Base-by-base conservation (phyloP, 1,140 invertebrate species). In the Scaptomyza graminum region DNA sequence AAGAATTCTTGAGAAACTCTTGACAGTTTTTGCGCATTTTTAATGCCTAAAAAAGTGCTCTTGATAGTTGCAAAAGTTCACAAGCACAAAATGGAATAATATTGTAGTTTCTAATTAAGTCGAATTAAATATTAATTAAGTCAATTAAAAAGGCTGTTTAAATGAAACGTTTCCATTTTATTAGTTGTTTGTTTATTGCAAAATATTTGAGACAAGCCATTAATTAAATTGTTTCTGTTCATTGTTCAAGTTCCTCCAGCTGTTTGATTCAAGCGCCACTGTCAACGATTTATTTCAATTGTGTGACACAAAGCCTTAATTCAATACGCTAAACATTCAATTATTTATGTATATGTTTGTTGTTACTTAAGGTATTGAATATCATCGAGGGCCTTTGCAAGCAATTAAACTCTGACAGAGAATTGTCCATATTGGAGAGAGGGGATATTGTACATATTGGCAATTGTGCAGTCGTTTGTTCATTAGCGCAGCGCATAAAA, bases 401-500 rank as follows among this genome's bases (percentile, higher is more conserved):
- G 75, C 74, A 82, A 85, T 84, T 84, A 84, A 84, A 84, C 59
- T 60, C 55, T 41, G 44, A 9, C 43, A 46, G 50, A 7, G 31
- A 1, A 34, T 34, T 7, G 6, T 5, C 28, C 28, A 31, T 5
- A 5, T 15, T 31, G 13, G 12, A 31, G 15, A 15, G 7, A 13
- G 13, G 28, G 59, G 65, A 70, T 62, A 56, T 56, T 44, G 56
- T 43, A 64, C 80, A 83, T 87, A 82, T 87, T 76, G 82, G 51
- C 79, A 47, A 66, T 34, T 88, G 83, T 87, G 83, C 83, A 88
- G 82, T 88, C 82, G 78, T 88, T 88, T 88, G 83, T 87, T 87
- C 83, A 87, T 87, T 87, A 87, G 83, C 79, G 66, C 67, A 79
- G 76, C 83, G 79, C 83, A 87, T 87, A 87, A 87, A 87, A 87